These are phyloP conservation scores for Chamaedrilus cognettii DNA, from an alignment of 2,888 invertebrate genomes.

Conservation along the genomic window DNA sequence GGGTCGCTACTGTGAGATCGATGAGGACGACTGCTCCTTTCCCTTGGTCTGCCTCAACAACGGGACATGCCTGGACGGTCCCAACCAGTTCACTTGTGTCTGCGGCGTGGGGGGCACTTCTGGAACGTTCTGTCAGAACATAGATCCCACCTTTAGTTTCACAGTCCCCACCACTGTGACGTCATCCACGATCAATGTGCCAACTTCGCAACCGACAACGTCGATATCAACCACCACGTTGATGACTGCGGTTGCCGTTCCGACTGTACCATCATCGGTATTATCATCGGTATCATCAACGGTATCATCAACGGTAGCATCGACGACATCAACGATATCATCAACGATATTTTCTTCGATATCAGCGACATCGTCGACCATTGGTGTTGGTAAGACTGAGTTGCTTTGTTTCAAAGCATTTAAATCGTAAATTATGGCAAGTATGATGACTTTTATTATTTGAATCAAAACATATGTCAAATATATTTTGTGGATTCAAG, in stretches of 20 bases:
- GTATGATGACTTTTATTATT: too few species aligned
- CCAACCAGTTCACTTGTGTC: not conserved
- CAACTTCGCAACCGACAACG: not conserved
- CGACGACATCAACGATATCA: too few species aligned
- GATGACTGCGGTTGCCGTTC: not conserved
- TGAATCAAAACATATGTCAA: too few species aligned
- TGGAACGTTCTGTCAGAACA: slow-evolving; percentile 10
- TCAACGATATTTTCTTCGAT: too few species aligned
- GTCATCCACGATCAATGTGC: too few species aligned
- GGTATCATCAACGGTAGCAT: not conserved
- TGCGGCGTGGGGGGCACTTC: not conserved
- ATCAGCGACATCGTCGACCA: slow-evolving; percentile 10
- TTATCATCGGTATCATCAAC: not conserved
- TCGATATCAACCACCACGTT: not conserved
- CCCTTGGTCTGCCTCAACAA: slow-evolving; percentile 19
- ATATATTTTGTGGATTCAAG: too few species aligned
- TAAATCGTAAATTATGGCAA: too few species aligned
- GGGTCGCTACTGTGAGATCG: slow-evolving; percentile 25
- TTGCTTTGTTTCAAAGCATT: too few species aligned
- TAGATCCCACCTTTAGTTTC: not conserved
- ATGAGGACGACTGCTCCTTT: slow-evolving; percentile 22
- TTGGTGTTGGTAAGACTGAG: not conserved
- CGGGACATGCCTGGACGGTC: slow-evolving; percentile 19
- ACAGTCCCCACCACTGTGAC: not conserved
- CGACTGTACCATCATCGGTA: not conserved